Evolutionary conservation across 2,113 vertebrate species (phyloP).

Genomic region (Redunca redunca): DNA sequence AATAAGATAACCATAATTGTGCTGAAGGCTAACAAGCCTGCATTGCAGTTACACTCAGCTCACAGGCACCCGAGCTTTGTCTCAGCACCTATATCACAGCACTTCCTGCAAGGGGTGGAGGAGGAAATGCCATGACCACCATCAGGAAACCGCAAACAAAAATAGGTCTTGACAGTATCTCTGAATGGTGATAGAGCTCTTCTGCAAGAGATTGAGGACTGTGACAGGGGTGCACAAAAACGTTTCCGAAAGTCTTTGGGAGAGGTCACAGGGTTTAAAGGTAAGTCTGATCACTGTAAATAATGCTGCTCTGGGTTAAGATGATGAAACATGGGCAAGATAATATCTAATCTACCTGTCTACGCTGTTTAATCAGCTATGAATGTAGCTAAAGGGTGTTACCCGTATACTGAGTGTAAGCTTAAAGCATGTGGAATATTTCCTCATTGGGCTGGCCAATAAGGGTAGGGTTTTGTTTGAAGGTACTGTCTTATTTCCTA

Average conservation of each 20-base stretch:
- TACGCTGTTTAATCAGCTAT: neutral
- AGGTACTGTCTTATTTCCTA: neutral
- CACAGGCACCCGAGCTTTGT: neutral
- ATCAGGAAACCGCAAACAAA: slow-evolving; percentile 46
- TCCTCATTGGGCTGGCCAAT: neutral
- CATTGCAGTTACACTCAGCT: neutral
- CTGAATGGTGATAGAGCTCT: neutral
- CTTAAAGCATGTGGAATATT: neutral
- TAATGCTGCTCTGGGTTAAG: neutral
- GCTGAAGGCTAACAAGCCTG: neutral
- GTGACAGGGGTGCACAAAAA: neutral
- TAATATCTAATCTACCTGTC: neutral
- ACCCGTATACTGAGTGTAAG: neutral
- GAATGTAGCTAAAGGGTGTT: neutral
- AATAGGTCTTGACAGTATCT: neutral
- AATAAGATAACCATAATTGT: neutral
- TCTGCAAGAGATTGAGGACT: neutral
- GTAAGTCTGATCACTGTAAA: neutral
- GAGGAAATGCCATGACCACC: neutral
- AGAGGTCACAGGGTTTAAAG: neutral
- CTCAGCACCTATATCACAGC: neutral
- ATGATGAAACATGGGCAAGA: neutral
- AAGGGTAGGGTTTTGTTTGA: neutral
- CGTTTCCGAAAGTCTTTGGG: neutral
- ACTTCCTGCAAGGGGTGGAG: neutral